Conservation (phyloP, 1,140 invertebrate species). For the Polypedilum vanderplanki region DNA sequence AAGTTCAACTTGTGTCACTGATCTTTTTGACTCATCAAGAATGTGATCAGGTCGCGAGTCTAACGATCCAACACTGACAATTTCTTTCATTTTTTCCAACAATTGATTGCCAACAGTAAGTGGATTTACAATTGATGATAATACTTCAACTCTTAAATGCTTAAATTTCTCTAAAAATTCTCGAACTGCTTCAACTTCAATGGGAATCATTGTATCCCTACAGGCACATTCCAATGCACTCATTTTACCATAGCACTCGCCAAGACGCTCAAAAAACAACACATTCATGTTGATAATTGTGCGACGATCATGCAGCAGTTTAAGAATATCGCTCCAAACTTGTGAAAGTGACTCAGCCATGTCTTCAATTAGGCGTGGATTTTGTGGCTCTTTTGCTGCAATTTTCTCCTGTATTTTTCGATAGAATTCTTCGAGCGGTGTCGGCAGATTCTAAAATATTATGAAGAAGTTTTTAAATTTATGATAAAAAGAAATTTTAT, state of each 20-base stretch:
- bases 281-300: slow-evolving; percentile 70
- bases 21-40: slow-evolving; percentile 54
- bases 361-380: slow-evolving; percentile 75
- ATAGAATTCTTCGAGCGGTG: slow-evolving; percentile 82
- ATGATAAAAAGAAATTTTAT: neutral
- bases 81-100: slow-evolving; percentile 59
- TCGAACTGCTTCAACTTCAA: slow-evolving; percentile 60
- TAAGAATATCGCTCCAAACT: slow-evolving; percentile 83
- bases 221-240: slow-evolving; percentile 59
- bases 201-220: slow-evolving; percentile 54
- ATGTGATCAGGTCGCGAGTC: slow-evolving; percentile 69
- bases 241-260: slow-evolving; percentile 63
- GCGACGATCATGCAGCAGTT: slow-evolving; percentile 67
- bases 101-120: slow-evolving; percentile 72
- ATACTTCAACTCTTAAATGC: slow-evolving; percentile 57
- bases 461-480: neutral
- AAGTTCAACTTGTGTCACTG: slow-evolving; percentile 62
- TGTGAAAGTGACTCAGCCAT: slow-evolving; percentile 84
- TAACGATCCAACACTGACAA: slow-evolving; percentile 57
- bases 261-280: slow-evolving; percentile 62
- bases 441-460: slow-evolving; percentile 70
- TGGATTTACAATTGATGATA: slow-evolving; percentile 68
- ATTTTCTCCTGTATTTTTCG: slow-evolving; percentile 71
- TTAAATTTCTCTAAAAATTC: slow-evolving; percentile 57
- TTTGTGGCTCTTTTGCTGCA: slow-evolving; percentile 67